A percentile compares a stretch with the other conserved stretches of the same genome.
Evolutionary conservation across 2,113 vertebrate genomes (phyloP).

Genomic region (Lepidiolamprologus cunningtoni): DNA sequence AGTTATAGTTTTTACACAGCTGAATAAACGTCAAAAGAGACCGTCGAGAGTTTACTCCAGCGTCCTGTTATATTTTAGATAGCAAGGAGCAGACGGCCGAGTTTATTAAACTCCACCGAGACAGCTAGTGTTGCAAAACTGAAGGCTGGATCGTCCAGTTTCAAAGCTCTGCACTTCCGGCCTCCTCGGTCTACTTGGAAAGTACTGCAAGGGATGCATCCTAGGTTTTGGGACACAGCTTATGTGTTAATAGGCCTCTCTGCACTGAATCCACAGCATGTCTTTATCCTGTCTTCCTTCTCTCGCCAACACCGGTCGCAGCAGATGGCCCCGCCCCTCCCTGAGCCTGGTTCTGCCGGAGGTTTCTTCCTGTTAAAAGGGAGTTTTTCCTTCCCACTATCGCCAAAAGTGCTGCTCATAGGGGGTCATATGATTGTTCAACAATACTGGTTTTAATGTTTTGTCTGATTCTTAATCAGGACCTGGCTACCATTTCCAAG

Average conservation of each 20-base stretch:
- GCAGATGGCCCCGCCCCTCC: not conserved
- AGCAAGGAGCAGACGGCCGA: not conserved
- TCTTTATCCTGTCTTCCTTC: not conserved
- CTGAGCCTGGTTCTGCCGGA: rapidly evolving
- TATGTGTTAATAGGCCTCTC: rapidly evolving
- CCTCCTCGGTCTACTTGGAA: not conserved
- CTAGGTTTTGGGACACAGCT: not conserved
- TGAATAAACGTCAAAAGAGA: not conserved
- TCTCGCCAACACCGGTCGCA: rapidly evolving
- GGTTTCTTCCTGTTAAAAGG: not conserved
- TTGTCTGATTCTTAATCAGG: not conserved
- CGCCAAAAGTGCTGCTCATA: not conserved
- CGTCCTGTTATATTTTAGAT: not conserved
- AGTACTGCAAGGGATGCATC: not conserved
- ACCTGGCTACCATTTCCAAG: not conserved
- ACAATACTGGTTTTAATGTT: not conserved
- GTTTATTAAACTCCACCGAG: not conserved
- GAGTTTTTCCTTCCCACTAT: not conserved
- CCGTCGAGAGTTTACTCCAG: not conserved
- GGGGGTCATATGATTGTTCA: not conserved
- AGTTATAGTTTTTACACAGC: rapidly evolving
- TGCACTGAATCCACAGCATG: not conserved
- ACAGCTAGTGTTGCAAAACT: not conserved
- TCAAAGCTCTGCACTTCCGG: not conserved
- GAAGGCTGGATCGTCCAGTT: rapidly evolving